A percentile compares a stretch with the other conserved stretches of the same genome.
phyloP scores from a whole-genome alignment of 1,140 invertebrate genomes.

The Drosophila neocordata region DNA sequence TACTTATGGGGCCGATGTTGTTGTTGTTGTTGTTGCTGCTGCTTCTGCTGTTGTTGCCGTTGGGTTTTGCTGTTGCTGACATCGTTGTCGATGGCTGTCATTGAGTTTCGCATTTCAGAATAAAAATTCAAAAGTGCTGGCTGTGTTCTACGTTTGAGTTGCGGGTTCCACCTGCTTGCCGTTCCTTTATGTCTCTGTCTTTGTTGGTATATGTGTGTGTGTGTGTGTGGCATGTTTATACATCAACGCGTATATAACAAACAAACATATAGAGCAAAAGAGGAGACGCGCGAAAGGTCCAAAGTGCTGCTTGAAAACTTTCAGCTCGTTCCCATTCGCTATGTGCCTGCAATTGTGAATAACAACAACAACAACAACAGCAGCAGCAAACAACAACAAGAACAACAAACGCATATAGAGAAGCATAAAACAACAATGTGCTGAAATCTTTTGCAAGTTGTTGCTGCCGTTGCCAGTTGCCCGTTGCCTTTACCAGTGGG shows the following conservation, averaged over 20 bases:
- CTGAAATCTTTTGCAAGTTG: constrained; percentile 57
- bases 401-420: constrained; percentile 20
- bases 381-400: constrained; percentile 16
- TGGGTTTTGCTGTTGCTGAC: constrained; percentile 15
- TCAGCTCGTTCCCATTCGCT: constrained; percentile 45
- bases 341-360: constrained; percentile 61
- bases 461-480: constrained; percentile 31
- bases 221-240: constrained; percentile 55
- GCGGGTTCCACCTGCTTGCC: constrained; percentile 32
- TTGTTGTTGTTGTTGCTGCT: constrained; percentile 10
- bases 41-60: constrained; percentile 15
- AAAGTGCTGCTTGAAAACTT: constrained; percentile 44
- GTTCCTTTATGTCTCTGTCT: constrained; percentile 3
- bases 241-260: constrained; percentile 63
- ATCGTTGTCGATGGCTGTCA: constrained; percentile 60
- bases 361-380: constrained; percentile 42
- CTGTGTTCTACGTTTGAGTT: constrained; percentile 27
- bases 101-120: constrained; percentile 67
- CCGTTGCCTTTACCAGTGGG: constrained; percentile 7
- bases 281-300: constrained; percentile 19
- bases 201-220: constrained; percentile 25
- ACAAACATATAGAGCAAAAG: constrained; percentile 50
- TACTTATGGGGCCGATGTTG: background rate
- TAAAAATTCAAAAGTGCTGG: constrained; percentile 63
- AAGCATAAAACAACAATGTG: constrained; percentile 56